These are phyloP conservation scores for Heteropelma amictum DNA, from an alignment of 2,888 invertebrate genomes.

Conservation along the genomic window DNA sequence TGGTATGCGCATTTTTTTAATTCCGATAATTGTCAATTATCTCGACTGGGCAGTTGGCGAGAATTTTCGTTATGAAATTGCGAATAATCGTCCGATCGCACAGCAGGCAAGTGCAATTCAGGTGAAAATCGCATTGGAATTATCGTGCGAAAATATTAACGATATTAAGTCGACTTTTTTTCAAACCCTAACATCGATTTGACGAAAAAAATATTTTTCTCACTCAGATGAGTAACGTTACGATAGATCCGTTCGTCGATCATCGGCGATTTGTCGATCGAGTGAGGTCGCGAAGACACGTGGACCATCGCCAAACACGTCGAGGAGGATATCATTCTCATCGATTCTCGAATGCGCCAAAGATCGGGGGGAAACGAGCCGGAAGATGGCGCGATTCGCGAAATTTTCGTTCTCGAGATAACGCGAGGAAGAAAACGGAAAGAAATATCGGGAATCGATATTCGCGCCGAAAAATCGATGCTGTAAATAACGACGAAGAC, in stretches of 20 bases:
- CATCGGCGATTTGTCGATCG: neutral
- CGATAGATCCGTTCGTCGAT: neutral
- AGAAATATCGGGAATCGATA: neutral
- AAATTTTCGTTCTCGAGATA: neutral
- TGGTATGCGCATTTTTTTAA: conserved; percentile 66
- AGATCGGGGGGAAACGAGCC: neutral
- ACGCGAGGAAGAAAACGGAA: neutral
- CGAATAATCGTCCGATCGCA: neutral
- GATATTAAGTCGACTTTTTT: neutral
- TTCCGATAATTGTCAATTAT: conserved; percentile 56
- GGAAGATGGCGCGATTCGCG: neutral
- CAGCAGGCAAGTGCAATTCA: neutral
- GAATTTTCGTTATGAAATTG: conserved; percentile 7
- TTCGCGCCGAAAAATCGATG: conserved; percentile 8
- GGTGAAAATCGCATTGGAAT: neutral
- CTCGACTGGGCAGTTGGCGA: conserved; percentile 55
- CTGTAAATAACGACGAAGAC: neutral
- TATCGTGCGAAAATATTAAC: neutral
- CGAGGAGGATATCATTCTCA: neutral
- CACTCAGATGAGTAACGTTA: conserved; percentile 29
- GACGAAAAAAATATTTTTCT: neutral
- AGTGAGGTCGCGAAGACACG: conserved; percentile 17
- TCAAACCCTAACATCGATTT: neutral
- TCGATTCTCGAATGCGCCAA: neutral
- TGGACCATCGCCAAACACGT: neutral